Conservation (phyloP, 2,888 invertebrate genomes). For the Oasisia sp. region DNA sequence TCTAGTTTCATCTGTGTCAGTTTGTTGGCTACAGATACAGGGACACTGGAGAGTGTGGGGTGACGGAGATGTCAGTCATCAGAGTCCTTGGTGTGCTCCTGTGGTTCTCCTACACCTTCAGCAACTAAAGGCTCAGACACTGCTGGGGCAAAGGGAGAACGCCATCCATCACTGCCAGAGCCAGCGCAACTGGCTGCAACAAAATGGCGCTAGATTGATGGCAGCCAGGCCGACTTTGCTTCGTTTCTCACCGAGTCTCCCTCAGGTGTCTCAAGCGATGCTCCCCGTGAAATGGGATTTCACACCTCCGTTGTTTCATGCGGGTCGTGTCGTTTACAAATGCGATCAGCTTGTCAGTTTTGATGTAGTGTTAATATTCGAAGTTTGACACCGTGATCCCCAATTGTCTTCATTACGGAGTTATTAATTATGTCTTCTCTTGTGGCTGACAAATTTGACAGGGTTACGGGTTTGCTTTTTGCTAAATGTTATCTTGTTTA, state of each 20-base stretch:
- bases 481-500: neutral
- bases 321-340: neutral
- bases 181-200: neutral
- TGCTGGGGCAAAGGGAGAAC: neutral
- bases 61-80: neutral
- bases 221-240: neutral
- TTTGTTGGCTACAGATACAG: neutral
- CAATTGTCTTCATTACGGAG: neutral
- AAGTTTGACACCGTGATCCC: neutral
- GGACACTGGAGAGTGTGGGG: neutral
- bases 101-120: neutral
- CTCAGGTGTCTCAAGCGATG: neutral
- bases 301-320: neutral
- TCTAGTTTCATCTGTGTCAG: neutral
- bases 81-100: neutral
- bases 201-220: neutral
- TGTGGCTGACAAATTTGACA: neutral
- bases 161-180: neutral
- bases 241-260: neutral
- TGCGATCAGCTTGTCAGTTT: conserved; percentile 11
- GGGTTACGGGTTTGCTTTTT: neutral
- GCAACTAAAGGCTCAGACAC: neutral
- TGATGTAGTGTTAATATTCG: neutral
- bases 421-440: neutral
- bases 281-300: neutral